Conservation (phyloP, 1,140 invertebrate genomes). For the Popillia japonica region DNA sequence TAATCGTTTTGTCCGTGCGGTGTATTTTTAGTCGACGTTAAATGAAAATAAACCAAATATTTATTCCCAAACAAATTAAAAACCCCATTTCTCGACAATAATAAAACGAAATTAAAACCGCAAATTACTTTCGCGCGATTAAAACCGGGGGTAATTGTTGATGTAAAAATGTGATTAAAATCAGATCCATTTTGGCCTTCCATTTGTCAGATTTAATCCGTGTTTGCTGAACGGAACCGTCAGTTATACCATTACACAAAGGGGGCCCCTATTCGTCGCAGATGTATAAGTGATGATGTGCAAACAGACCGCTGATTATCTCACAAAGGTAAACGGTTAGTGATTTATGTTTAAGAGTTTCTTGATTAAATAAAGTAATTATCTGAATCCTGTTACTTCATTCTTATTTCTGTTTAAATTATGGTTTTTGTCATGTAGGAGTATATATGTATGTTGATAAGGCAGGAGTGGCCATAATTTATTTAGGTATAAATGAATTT, state of each 20-base stretch:
- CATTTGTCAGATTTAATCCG: slow-evolving; percentile 48
- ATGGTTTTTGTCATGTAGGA: not conserved
- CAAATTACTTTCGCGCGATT: slow-evolving; percentile 53
- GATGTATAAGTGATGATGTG: slow-evolving; percentile 40
- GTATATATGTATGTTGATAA: too few relatives aligned
- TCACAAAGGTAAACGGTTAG: slow-evolving; percentile 27
- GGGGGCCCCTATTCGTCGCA: slow-evolving; percentile 35
- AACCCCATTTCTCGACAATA: slow-evolving; percentile 48
- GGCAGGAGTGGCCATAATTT: too few relatives aligned
- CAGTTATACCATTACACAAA: slow-evolving; percentile 20
- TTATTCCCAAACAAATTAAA: slow-evolving; percentile 52
- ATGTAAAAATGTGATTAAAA: slow-evolving; percentile 53
- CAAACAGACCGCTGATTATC: slow-evolving; percentile 24
- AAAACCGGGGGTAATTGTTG: slow-evolving; percentile 48
- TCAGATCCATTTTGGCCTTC: slow-evolving; percentile 46
- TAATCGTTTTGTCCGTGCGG: not conserved
- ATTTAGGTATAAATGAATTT: too few relatives aligned
- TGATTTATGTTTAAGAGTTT: slow-evolving; percentile 16
- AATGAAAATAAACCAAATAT: slow-evolving; percentile 50
- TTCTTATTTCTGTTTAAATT: slow-evolving; percentile 11
- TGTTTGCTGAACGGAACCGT: slow-evolving; percentile 43
- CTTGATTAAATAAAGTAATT: slow-evolving; percentile 32
- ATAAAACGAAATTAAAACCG: slow-evolving; percentile 48
- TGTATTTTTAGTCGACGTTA: slow-evolving; percentile 16
- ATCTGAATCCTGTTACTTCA: not conserved